Conservation (phyloP, 2,797 vertebrate species). For the Pampus argenteus region DNA sequence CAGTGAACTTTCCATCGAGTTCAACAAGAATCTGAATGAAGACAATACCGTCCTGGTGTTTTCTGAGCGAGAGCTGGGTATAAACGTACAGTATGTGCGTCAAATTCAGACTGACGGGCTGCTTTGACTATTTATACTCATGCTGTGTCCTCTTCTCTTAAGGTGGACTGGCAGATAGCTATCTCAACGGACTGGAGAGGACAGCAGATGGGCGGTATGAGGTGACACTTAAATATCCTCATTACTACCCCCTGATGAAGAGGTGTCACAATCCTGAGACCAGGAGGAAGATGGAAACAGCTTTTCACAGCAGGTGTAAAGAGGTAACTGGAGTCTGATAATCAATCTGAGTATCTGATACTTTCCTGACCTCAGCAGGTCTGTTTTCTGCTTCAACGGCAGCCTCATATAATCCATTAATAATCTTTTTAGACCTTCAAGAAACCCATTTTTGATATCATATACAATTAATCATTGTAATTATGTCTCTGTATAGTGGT, state of each 20-base stretch:
- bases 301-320: slow-evolving; percentile 95
- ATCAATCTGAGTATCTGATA: not conserved
- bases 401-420: not conserved
- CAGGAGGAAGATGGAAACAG: slow-evolving; percentile 91
- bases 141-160: not conserved
- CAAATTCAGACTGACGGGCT: not conserved
- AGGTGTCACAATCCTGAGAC: slow-evolving; percentile 93
- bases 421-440: not conserved
- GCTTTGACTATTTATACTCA: not conserved
- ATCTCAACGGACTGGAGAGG: slow-evolving; percentile 89
- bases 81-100: slow-evolving; percentile 18
- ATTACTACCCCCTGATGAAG: slow-evolving; percentile 96
- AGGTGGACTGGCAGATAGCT: slow-evolving; percentile 92
- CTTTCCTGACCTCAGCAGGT: not conserved
- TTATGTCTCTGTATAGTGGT: not conserved
- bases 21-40: slow-evolving; percentile 95
- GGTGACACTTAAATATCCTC: slow-evolving; percentile 93
- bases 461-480: not conserved
- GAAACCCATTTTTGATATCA: not conserved
- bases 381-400: not conserved
- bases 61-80: slow-evolving; percentile 90
- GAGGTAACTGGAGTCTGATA: slow-evolving; percentile 82
- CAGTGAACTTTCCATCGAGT: slow-evolving; percentile 94
- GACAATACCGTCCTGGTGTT: slow-evolving; percentile 90
- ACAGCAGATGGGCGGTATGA: slow-evolving; percentile 84